These are phyloP conservation scores for Coronaproctus castanopsis DNA, from an alignment of 2,888 invertebrate genomes.

Conservation along the genomic window DNA sequence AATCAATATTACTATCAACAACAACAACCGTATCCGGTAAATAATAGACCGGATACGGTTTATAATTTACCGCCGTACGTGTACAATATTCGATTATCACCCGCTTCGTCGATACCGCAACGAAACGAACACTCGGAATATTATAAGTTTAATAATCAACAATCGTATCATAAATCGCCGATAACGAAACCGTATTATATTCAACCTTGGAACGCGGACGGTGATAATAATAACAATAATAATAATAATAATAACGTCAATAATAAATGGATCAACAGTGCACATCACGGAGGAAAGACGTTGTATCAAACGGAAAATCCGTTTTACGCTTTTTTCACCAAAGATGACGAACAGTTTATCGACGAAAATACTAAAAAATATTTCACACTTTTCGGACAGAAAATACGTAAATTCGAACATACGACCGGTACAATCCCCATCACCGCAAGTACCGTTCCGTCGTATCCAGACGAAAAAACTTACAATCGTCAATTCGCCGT, in stretches of 20 bases:
- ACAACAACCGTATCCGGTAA: too few species aligned
- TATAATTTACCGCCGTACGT: too few species aligned
- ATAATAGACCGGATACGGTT: too few species aligned
- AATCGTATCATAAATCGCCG: background rate
- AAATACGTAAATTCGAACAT: slow-evolving; percentile 26
- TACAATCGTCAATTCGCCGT: too few species aligned
- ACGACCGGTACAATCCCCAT: too few species aligned
- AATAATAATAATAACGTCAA: slow-evolving; percentile 1
- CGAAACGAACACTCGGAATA: too few species aligned
- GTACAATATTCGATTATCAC: too few species aligned
- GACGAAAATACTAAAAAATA: slow-evolving; percentile 55
- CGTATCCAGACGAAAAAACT: background rate
- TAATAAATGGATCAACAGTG: slow-evolving; percentile 2
- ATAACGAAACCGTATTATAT: background rate
- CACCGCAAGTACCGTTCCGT: too few species aligned
- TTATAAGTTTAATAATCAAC: background rate
- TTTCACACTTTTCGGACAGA: slow-evolving; percentile 52
- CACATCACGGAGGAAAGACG: slow-evolving; percentile 7
- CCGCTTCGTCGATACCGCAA: too few species aligned
- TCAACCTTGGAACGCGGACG: too few species aligned
- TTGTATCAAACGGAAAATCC: slow-evolving; percentile 25
- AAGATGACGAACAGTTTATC: slow-evolving; percentile 41
- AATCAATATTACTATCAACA: too few species aligned
- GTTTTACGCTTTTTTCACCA: slow-evolving; percentile 42
- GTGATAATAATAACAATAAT: slow-evolving; percentile 1